These are phyloP conservation scores for Oeneis ivallda DNA, from an alignment of 2,888 invertebrate species.

Conservation along the genomic window DNA sequence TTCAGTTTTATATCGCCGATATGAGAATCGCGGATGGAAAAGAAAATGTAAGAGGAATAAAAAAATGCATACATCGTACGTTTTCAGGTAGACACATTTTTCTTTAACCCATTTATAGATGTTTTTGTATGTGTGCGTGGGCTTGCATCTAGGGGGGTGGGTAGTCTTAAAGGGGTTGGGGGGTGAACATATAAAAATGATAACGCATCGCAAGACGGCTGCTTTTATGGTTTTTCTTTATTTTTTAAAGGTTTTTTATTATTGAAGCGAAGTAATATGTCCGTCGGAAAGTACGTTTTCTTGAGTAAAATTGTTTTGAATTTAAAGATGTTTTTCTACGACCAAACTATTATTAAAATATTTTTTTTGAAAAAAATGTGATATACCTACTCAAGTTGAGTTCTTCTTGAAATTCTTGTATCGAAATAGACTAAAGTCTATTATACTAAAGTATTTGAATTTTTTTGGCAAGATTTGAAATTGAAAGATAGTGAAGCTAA, in stretches of 20 bases:
- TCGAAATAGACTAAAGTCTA: too few species aligned
- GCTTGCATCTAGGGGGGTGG: slow-evolving; percentile 59
- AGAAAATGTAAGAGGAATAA: slow-evolving; percentile 79
- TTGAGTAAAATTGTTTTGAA: slow-evolving; percentile 4
- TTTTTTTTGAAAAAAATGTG: not conserved
- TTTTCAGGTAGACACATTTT: slow-evolving; percentile 82
- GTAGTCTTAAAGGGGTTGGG: slow-evolving; percentile 59
- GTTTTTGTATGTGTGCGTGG: slow-evolving; percentile 62
- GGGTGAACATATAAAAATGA: slow-evolving; percentile 79
- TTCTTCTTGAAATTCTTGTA: too few species aligned
- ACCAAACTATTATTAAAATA: not conserved
- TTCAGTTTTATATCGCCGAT: slow-evolving; percentile 82
- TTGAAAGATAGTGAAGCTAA: too few species aligned
- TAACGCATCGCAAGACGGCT: slow-evolving; percentile 82
- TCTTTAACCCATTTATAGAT: slow-evolving; percentile 81
- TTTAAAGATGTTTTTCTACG: not conserved
- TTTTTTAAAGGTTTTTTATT: slow-evolving; percentile 77
- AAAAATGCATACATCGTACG: slow-evolving; percentile 79
- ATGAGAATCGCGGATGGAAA: slow-evolving; percentile 81
- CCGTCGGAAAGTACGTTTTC: slow-evolving; percentile 41
- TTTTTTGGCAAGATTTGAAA: too few species aligned
- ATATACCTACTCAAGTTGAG: too few species aligned
- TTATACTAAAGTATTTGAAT: too few species aligned
- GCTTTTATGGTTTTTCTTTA: slow-evolving; percentile 81
- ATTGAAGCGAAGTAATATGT: slow-evolving; percentile 56